Evolutionary conservation across 2,113 vertebrate species (phyloP).

Genomic region (Corydoras maculifer): DNA sequence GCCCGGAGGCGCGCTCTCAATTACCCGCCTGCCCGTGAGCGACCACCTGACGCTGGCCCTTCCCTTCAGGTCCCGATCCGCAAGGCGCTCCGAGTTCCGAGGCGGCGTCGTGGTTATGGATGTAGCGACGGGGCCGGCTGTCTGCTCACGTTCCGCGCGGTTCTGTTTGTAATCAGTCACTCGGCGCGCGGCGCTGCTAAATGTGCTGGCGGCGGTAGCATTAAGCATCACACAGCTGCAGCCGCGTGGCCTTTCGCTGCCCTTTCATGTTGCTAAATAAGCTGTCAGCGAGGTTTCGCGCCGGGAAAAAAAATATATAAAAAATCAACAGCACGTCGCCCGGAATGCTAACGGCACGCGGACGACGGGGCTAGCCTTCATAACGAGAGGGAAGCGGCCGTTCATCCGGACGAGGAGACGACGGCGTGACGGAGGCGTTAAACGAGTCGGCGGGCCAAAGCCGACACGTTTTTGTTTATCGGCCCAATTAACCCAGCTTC

Average conservation of each 20-base stretch:
- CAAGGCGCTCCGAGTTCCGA: too few relatives aligned
- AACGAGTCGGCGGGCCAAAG: constrained; percentile 53
- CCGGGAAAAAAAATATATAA: not conserved
- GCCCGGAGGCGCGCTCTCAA: too few relatives aligned
- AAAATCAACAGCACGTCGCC: constrained; percentile 23
- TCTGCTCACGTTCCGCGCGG: constrained; percentile 6
- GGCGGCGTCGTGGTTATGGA: not conserved
- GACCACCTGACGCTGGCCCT: too few relatives aligned
- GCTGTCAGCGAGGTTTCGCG: constrained; percentile 15
- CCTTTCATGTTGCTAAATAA: constrained; percentile 25
- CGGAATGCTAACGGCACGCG: constrained; percentile 12
- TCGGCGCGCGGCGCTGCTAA: constrained; percentile 9
- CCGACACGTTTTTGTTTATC: constrained; percentile 59
- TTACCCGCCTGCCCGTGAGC: too few relatives aligned
- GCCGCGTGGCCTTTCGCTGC: constrained; percentile 12
- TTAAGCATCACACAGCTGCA: constrained; percentile 19
- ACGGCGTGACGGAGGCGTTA: constrained; percentile 37
- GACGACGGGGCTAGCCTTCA: not conserved
- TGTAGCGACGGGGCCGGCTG: not conserved
- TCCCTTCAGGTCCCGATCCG: too few relatives aligned
- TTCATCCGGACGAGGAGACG: constrained; percentile 27
- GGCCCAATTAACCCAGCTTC: constrained; percentile 65
- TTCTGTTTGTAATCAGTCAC: constrained; percentile 5
- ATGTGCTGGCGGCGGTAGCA: constrained; percentile 15
- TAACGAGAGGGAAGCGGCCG: constrained; percentile 1